These are phyloP conservation scores for Bombus fervidus DNA, from an alignment of 1,140 invertebrate genomes.

Conservation along the genomic window DNA sequence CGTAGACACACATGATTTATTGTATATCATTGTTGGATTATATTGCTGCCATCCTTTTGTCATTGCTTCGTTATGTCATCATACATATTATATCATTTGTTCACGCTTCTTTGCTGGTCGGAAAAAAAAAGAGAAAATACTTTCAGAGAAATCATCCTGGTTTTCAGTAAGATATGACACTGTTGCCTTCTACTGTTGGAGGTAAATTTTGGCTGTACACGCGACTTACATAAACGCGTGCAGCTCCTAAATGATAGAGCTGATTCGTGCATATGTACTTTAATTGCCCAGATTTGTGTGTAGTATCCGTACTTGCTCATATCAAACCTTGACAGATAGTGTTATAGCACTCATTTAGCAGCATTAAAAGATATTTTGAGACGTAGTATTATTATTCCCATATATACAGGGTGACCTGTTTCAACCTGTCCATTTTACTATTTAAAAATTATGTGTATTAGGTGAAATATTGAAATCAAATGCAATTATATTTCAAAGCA, in stretches of 20 bases:
- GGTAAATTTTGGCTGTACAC: conserved; percentile 1
- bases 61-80: conserved; percentile 55
- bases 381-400: conserved; percentile 22
- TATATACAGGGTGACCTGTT: conserved; percentile 2
- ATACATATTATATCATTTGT: conserved; percentile 45
- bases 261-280: conserved; percentile 48
- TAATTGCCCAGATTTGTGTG: conserved; percentile 43
- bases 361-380: conserved; percentile 37
- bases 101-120: conserved; percentile 66
- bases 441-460: not conserved
- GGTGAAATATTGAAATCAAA: not conserved
- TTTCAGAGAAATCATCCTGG: conserved; percentile 11
- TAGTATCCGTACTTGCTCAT: conserved; percentile 35
- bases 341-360: conserved; percentile 38
- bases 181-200: conserved; percentile 11
- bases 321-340: conserved; percentile 26
- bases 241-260: conserved; percentile 37
- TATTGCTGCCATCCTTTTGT: conserved; percentile 57
- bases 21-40: conserved; percentile 67
- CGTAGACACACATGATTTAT: conserved; percentile 60
- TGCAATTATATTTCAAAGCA: not conserved
- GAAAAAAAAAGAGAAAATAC: conserved; percentile 38
- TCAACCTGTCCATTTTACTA: not conserved
- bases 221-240: conserved; percentile 8
- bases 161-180: conserved; percentile 24